Evolutionary conservation across 2,113 vertebrate genomes (phyloP), one percentile per base, ranked within the genome.

Genomic region (Irena cyanogastra): DNA sequence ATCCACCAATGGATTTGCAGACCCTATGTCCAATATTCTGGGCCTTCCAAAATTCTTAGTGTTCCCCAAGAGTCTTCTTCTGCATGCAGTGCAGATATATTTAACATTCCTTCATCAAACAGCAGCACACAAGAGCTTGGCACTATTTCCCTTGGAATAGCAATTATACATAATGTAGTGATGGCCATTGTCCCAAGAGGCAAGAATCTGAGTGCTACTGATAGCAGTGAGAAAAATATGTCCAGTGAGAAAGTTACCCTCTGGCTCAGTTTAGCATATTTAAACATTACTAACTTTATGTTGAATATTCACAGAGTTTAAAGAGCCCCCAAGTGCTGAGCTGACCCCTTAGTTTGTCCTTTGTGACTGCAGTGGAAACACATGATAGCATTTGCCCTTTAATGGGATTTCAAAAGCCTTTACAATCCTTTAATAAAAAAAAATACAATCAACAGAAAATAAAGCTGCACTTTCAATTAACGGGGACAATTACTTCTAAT

Each of bases 401-500:
- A 94, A 92, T 68, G 59, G 57, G 71, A 89, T 96, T 95, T 89
- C 71, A 87, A 93, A 96, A 96, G 74, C 68, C 87, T 87, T 96
- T 91, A 91, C 93, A 90, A 96, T 70, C 57, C 53, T 94, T 97
- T 92, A 83, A 93, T 78, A 77, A 53, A 42, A 52, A 16, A 41
- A 68, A 88, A 93, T 83, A 91, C 87, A 94, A 95, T 94, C 96
- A 97, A 96, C 95, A 94, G 83, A 93, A 97, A 96, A 97, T 94
- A 97, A 97, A 97, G 87, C 95, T 96, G 96, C 69, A 82, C 96
- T 98, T 98, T 97, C 98, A 98, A 97, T 98, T 98, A 98, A 96
- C 59, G 33, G 97, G 96, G 83, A 96, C 95, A 98, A 98, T 98
- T 97, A 97, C 95, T 96, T 96, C 95, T 97, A 95, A 97, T 97